Base-by-base conservation (phyloP, 2,888 invertebrate genomes). In the Mythimna vitellina region DNA sequence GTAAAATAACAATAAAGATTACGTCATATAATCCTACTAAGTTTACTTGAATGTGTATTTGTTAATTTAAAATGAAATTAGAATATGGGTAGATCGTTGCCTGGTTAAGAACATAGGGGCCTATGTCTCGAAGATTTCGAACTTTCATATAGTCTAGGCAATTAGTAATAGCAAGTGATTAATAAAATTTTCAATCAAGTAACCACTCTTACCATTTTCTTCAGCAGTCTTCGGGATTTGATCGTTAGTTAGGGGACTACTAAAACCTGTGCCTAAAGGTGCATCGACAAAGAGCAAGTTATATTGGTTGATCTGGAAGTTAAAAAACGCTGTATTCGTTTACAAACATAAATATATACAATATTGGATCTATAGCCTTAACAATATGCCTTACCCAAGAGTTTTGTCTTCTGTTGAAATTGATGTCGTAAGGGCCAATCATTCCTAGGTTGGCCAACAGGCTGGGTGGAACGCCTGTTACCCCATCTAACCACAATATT, bases 251-350 rank as follows among this genome's bases (percentile, higher is more conserved):
- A 92, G 87, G 0, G 97, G 97, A 88, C 97, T 98, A 90, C 99
- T 99, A 92, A 97, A 99, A 0, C 99, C 99, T 54, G 97, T 97
- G 35, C 99, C 99, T 9, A 99, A 97, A 1, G 99, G 99, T 88
- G 98, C 98, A 91, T 99, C 99, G 73, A 99, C 97, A 90, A 99
- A 99, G 25, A 99, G 93, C 10, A 99, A 96, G 92, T 98, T 99
- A 87, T 97, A 98, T 68, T 97, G 95, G 65, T 97, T 96, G 0
- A 98, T 94, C 98, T 98, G 89, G 51, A 93, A 91, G 76, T 17
- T 70, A 1, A 35, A 68, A 62, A 35, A 22, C 9, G 6, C 8
- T 46, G 4, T 5, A 6, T n/a, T 60, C 9, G 3, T 51, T 20
- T 22, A 7, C 5, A 20, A 17, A 46, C 46, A 46, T 17, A 46